Percentiles rank a stretch among this genome's conserved stretches.
Evolutionary conservation across 1,140 invertebrate species (phyloP).

Genomic region (Bombus confusus): DNA sequence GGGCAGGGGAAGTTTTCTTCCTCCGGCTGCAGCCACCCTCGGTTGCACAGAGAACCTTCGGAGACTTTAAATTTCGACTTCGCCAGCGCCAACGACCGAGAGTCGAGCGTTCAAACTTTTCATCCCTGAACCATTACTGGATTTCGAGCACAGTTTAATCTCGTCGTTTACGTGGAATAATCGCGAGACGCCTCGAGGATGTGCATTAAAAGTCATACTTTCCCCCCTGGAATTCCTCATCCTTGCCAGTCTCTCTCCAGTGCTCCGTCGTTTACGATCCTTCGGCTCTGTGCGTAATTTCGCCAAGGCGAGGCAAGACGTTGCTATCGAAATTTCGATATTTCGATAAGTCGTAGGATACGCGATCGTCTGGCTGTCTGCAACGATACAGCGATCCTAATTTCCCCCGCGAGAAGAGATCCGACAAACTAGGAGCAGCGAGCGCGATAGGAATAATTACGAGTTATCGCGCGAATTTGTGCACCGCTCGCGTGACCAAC

Average conservation of each 20-base stretch:
- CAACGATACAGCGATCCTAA: background rate
- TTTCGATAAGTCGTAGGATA: background rate
- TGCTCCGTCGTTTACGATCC: background rate
- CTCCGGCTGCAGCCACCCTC: background rate
- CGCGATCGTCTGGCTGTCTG: too few species aligned
- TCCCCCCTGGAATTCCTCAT: background rate
- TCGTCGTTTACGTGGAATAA: constrained; percentile 56
- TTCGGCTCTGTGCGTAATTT: background rate
- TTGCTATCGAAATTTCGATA: background rate
- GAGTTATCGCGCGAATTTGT: background rate
- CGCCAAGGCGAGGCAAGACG: background rate
- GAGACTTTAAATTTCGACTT: constrained; percentile 68
- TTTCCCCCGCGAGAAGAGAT: too few species aligned
- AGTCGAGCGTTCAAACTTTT: constrained; percentile 49
- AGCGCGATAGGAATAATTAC: background rate
- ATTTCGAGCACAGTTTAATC: constrained; percentile 56
- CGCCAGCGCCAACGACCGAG: constrained; percentile 5
- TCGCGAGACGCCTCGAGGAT: constrained; percentile 48
- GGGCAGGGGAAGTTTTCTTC: constrained; percentile 18
- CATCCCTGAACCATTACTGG: constrained; percentile 41
- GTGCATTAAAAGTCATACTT: constrained; percentile 28
- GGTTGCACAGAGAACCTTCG: constrained; percentile 28
- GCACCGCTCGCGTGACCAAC: too few species aligned
- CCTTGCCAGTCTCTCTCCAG: too few species aligned
- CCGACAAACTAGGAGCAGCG: too few species aligned